Evolutionary conservation across 2,888 invertebrate genomes (phyloP).

Genomic region (Trissolcus japonicus): DNA sequence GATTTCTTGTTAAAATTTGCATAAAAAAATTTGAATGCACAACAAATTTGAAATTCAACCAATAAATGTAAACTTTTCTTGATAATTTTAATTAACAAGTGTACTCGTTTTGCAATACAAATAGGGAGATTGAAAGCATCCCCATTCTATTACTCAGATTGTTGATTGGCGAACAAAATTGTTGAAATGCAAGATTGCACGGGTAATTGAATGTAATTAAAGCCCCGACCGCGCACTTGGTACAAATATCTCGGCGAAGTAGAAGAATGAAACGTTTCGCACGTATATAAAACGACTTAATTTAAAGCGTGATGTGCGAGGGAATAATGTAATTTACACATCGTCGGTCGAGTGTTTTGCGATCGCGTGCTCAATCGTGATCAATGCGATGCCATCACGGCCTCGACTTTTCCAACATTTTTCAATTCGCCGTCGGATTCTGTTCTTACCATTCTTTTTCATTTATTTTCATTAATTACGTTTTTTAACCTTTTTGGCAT

Average conservation of each 20-base stretch:
- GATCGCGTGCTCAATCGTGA: conserved; percentile 32
- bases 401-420: conserved; percentile 33
- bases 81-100: background rate
- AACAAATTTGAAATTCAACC: background rate
- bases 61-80: background rate
- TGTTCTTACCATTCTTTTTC: too few relatives aligned
- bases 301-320: conserved; percentile 23
- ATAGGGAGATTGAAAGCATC: background rate
- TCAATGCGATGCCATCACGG: conserved; percentile 21
- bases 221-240: background rate
- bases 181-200: conserved; percentile 7
- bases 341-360: conserved; percentile 29
- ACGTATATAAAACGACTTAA: conserved; percentile 17
- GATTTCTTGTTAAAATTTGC: background rate
- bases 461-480: background rate
- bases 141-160: background rate
- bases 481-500: too few relatives aligned
- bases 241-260: background rate
- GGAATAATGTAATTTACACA: conserved; percentile 33
- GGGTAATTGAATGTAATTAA: conserved; percentile 15
- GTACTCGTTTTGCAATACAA: background rate
- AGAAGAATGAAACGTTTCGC: conserved; percentile 17
- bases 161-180: conserved; percentile 13
- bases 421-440: conserved; percentile 18
- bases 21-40: background rate